Percentiles rank a stretch among this genome's conserved stretches.
Evolutionary conservation across 1,140 invertebrate genomes (phyloP).

Genomic region (Potamilus streckersoni): DNA sequence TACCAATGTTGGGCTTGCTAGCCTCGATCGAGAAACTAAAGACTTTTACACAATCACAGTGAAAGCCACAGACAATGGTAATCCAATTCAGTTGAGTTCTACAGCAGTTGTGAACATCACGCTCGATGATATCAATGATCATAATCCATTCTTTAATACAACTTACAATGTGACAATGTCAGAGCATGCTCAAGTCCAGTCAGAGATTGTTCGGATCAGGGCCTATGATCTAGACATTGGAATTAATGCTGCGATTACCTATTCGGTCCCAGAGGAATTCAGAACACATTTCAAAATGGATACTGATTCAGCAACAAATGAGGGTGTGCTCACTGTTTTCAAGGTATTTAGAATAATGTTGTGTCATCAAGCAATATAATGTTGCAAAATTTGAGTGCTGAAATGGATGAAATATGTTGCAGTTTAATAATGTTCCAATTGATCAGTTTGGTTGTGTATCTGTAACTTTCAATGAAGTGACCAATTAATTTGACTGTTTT

Average conservation of each 20-base stretch:
- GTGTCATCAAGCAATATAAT: too few relatives aligned
- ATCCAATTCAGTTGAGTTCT: slow-evolving; percentile 76
- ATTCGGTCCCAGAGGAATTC: slow-evolving; percentile 10
- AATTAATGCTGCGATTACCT: slow-evolving; percentile 18
- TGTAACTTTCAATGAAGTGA: too few relatives aligned
- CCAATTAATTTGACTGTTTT: too few relatives aligned
- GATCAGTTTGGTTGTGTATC: too few relatives aligned
- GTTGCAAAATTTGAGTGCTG: too few relatives aligned
- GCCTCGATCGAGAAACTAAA: slow-evolving; percentile 17
- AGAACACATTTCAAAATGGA: slow-evolving; percentile 19
- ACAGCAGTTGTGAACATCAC: slow-evolving; percentile 93
- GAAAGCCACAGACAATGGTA: slow-evolving; percentile 9
- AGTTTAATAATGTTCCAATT: too few relatives aligned
- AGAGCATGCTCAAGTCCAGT: slow-evolving; percentile 10
- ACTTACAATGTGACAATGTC: slow-evolving; percentile 12
- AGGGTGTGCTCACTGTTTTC: slow-evolving; percentile 17
- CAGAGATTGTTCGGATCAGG: slow-evolving; percentile 21
- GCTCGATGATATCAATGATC: slow-evolving; percentile 96
- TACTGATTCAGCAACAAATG: not conserved
- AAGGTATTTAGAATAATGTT: not conserved
- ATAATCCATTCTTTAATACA: slow-evolving; percentile 64
- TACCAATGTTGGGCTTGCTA: slow-evolving; percentile 10
- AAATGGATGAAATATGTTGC: too few relatives aligned
- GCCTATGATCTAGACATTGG: slow-evolving; percentile 23
- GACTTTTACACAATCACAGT: slow-evolving; percentile 16